Evolutionary conservation across 2,888 invertebrate genomes (phyloP), one percentile per base, ranked within the genome.

Genomic region (Agapostemon virescens): DNA sequence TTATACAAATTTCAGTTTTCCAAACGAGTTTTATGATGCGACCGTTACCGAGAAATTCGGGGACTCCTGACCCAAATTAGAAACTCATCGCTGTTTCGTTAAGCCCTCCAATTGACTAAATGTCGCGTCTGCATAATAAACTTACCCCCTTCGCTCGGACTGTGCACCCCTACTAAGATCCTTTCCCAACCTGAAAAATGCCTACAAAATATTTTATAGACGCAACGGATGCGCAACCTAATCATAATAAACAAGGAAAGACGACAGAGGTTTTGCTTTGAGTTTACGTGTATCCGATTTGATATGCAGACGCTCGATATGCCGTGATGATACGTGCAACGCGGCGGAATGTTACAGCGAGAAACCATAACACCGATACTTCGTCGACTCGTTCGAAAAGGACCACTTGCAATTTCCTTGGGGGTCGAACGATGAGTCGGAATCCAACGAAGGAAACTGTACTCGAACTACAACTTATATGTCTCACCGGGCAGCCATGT

Each of bases 391-490:
- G 68, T 71, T 63, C 42, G 58, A 17, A 61, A 69, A 58, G 42
- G 74, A 17, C 49, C 33, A 68, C 55, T 74, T 38, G 61, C 58
- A 63, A 70, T 70, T 73, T 69, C 36, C 70, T 76, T 36, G 49
- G 74, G 68, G 58, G 64, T 64, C 17, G 61, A 63, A 52, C 40
- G 42, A 63, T 26, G 49, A 67, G 38, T 40, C 30, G 15, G 26
- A 67, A 69, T 69, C 52, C 30, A 33, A 3, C 36, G n/a, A 20
- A 30, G 55, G 52, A 63, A 80, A 33, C 69, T 63, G 23, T 61
- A 63, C 45, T 67, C 33, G 70, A 70, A 70, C 52, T 64, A 33
- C 17, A 70, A 68, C 69, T 82, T 82, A 70, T 26, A 70, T 15
- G 69, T 63, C 42, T 61, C 52, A 23, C 49, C 38, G 67, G 64